A percentile compares a stretch with the other conserved stretches of the same genome.
These are phyloP conservation scores for Podocnemis expansa DNA, from an alignment of 2,113 vertebrate genomes.

Conservation along the genomic window DNA sequence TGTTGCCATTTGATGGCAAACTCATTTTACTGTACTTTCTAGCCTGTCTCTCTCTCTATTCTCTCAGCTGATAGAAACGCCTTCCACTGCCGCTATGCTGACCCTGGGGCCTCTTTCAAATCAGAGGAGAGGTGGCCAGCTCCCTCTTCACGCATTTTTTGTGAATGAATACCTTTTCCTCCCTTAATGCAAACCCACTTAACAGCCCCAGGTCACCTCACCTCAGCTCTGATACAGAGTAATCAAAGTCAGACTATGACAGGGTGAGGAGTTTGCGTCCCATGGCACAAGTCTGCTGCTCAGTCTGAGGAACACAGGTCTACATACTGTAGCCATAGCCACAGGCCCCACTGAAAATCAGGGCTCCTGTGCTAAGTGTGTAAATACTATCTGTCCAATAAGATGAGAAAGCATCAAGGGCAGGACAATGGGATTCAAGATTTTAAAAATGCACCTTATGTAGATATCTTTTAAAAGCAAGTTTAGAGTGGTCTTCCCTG, in stretches of 20 bases:
- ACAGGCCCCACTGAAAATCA: not conserved
- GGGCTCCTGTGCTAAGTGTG: not conserved
- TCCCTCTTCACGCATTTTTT: not conserved
- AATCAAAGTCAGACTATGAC: not conserved
- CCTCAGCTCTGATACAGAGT: not conserved
- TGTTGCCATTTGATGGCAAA: slow-evolving; percentile 82
- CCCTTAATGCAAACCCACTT: not conserved
- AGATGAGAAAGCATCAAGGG: not conserved
- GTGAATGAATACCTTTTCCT: not conserved
- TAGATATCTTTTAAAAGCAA: not conserved
- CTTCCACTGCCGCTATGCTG: not conserved
- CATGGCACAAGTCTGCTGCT: not conserved
- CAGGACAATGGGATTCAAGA: not conserved
- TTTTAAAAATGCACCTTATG: not conserved
- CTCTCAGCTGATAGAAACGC: not conserved
- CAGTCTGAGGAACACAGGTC: not conserved
- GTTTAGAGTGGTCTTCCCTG: not conserved
- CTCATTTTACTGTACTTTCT: slow-evolving; percentile 74
- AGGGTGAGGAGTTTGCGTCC: not conserved
- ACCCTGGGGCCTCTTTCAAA: not conserved
- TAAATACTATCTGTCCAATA: not conserved
- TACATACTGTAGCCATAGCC: not conserved
- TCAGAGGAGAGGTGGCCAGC: not conserved
- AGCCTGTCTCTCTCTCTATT: not conserved
- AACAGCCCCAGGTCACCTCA: fast-evolving